Evolutionary conservation across 1,140 invertebrate genomes (phyloP), one percentile per base, ranked within the genome.

Genomic region (Cherax quadricarinatus): DNA sequence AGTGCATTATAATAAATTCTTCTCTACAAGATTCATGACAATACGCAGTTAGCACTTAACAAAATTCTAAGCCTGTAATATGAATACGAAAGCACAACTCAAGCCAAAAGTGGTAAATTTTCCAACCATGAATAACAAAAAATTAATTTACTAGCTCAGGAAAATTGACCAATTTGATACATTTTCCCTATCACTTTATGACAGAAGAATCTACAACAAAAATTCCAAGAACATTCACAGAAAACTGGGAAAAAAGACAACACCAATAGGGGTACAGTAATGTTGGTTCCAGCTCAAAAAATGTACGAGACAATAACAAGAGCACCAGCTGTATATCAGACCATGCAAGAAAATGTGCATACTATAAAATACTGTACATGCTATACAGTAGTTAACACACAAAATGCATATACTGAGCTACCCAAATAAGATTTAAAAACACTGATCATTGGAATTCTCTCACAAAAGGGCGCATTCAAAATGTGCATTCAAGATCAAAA

Each of bases 311-410:
- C 53, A 10, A 14, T 10, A 57, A 10, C 14, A 57, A 57, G 14
- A 75, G 5, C 70, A 75, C 24, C 7, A 9, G 6, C 7, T 5
- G 6, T 7, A 75, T 30, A 12, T 5, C 1, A 75, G 7, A 75
- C 70, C 70, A 75, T 75, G 70, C 70, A 75, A 75, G 70, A 30
- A 4, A 75, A 75, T n/a, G 70, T 75, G 70, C 70, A 75, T 3
- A 75, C 41, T 75, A 66, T 5, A 12, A 75, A n/a, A 30, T 75
- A 24, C 9, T 10, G 24, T 30, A 75, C 70, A 75, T 75, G 70
- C 70, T 30, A 18, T 70, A 41, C 0, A 41, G 53, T 57, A 75
- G 7, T 75, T 9, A 30, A 66, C 24, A 75, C 21, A 75, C 70
- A 75, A 7, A 30, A 30, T 30, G n/a, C 24, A 30, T 3, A 75